A percentile compares a stretch with the other conserved stretches of the same genome.
These are phyloP conservation scores for Cenopis cana DNA, from an alignment of 2,888 invertebrate genomes.

Conservation along the genomic window DNA sequence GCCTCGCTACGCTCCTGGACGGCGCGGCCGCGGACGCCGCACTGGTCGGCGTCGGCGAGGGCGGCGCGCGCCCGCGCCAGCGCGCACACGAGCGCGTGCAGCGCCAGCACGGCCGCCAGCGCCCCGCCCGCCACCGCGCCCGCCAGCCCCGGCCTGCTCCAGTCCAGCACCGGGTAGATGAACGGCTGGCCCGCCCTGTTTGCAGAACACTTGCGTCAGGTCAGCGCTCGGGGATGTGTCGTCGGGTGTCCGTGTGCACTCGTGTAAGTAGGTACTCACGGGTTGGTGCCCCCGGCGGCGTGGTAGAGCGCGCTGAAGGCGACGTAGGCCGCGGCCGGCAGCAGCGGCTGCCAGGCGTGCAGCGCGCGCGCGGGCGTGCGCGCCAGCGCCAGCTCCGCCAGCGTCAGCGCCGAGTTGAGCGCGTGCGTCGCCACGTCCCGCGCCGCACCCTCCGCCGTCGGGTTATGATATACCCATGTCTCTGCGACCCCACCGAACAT, in stretches of 20 bases:
- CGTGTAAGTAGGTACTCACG: conserved; percentile 72
- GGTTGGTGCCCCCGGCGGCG: conserved; percentile 90
- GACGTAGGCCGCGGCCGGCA: conserved; percentile 88
- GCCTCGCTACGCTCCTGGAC: too few species aligned
- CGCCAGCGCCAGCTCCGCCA: conserved; percentile 88
- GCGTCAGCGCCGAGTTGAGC: conserved; percentile 89
- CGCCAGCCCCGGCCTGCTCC: conserved; percentile 86
- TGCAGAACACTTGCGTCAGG: background rate
- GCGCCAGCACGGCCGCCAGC: conserved; percentile 62
- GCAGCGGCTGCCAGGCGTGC: conserved; percentile 87
- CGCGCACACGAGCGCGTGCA: conserved; percentile 63
- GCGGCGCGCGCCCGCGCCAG: conserved; percentile 64
- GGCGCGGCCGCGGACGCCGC: background rate
- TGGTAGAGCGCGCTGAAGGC: conserved; percentile 90
- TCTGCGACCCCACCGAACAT: background rate
- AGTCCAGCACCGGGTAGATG: conserved; percentile 92
- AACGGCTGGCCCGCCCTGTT: conserved; percentile 86
- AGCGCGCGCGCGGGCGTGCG: conserved; percentile 85
- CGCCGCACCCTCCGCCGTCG: conserved; percentile 56
- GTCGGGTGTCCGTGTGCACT: background rate
- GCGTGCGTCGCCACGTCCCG: conserved; percentile 79
- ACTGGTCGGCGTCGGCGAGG: conserved; percentile 57
- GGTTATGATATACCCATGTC: conserved; percentile 41
- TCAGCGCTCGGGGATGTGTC: too few species aligned
- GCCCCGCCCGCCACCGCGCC: conserved; percentile 67